Conservation (phyloP, 2,888 invertebrate genomes). For the Nemurella pictetii region DNA sequence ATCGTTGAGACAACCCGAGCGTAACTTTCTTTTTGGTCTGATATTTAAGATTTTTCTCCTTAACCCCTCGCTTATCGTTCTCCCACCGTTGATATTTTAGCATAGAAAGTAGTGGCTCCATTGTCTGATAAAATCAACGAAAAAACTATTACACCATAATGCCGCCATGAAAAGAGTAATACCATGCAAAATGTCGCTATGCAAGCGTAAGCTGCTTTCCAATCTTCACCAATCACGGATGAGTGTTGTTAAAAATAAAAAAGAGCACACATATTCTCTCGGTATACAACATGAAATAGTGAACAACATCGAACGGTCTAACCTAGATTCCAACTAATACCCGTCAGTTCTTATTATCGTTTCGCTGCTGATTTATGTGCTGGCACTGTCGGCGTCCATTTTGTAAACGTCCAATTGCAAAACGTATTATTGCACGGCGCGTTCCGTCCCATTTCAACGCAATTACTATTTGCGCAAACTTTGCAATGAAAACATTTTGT, state of each 20-base stretch:
- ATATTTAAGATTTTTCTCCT: background rate
- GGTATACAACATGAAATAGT: background rate
- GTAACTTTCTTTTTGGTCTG: background rate
- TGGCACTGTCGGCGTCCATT: background rate
- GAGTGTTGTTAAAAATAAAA: background rate
- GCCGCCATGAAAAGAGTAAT: background rate
- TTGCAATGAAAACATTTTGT: background rate
- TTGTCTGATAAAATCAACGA: background rate
- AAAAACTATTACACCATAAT: background rate
- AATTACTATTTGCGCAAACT: background rate
- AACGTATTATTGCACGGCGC: background rate
- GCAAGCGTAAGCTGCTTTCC: background rate
- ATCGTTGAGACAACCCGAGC: too few relatives aligned
- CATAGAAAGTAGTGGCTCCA: background rate
- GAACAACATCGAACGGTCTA: background rate
- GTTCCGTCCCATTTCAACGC: background rate
- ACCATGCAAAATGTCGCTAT: background rate
- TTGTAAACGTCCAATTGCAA: background rate
- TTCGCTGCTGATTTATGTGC: slow-evolving; percentile 3
- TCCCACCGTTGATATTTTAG: background rate
- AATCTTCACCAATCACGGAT: background rate
- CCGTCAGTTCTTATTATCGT: slow-evolving; percentile 16
- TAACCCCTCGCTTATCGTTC: background rate
- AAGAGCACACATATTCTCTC: background rate
- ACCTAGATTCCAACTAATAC: slow-evolving; percentile 22